These are phyloP conservation scores for Gonocerus acuteangulatus DNA, from an alignment of 2,888 invertebrate genomes.

Conservation along the genomic window DNA sequence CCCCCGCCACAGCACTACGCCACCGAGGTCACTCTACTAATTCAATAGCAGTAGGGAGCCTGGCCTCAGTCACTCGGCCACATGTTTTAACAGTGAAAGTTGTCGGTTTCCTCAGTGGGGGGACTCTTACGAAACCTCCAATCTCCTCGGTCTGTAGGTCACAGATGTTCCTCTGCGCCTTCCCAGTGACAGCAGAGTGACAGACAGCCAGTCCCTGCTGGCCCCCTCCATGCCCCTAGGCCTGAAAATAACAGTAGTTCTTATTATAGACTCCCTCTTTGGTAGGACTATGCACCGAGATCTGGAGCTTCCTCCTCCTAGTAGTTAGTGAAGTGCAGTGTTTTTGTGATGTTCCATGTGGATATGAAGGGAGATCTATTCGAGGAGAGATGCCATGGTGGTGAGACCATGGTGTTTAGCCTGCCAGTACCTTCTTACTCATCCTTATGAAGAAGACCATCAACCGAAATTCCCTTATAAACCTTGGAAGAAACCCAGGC, in stretches of 20 bases:
- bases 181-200: not conserved
- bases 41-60: not conserved
- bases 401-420: slow-evolving; percentile 41
- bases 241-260: too few relatives aligned
- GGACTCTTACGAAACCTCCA: not conserved
- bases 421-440: slow-evolving; percentile 39
- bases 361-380: slow-evolving; percentile 9
- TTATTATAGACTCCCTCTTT: too few relatives aligned
- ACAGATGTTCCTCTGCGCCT: slow-evolving; percentile 15
- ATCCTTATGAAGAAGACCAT: slow-evolving; percentile 30
- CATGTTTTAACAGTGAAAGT: slow-evolving; percentile 13
- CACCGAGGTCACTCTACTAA: too few relatives aligned
- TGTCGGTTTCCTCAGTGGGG: not conserved
- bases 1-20: too few relatives aligned
- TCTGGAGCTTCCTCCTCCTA: not conserved
- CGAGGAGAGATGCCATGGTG: slow-evolving; percentile 33
- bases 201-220: not conserved
- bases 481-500: slow-evolving; percentile 43
- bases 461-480: slow-evolving; percentile 43
- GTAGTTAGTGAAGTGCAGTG: not conserved
- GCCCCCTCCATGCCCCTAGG: too few relatives aligned
- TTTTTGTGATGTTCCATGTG: slow-evolving; percentile 28
- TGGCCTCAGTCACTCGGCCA: not conserved
- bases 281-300: too few relatives aligned
- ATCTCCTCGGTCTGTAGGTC: not conserved